phyloP scores from a whole-genome alignment of 30 jellyfish, hydroid and myxozoan genomes.

The Pseudorhiza aurosa region DNA sequence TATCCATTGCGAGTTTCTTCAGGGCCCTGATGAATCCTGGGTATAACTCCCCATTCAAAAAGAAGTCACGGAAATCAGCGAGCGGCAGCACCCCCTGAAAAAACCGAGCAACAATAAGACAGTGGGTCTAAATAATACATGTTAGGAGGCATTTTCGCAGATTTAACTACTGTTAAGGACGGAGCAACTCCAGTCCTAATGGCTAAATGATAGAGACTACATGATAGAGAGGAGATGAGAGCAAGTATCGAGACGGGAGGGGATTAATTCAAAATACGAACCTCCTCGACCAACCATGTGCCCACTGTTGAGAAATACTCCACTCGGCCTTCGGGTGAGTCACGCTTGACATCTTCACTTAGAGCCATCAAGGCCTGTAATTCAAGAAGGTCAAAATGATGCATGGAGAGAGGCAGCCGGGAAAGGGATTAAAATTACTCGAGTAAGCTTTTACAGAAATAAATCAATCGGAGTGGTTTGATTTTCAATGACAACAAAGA shows the following conservation, averaged over 20 bases:
- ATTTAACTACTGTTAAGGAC: no score
- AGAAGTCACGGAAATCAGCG: conserved; percentile 30
- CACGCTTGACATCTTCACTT: conserved; percentile 33
- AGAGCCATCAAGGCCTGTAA: conserved; percentile 47
- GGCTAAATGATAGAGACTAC: background rate
- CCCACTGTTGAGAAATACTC: conserved; percentile 50
- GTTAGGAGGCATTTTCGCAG: no score
- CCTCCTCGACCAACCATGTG: conserved; percentile 49
- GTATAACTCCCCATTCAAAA: conserved; percentile 46
- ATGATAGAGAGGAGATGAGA: background rate
- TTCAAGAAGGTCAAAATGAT: background rate
- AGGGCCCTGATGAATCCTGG: conserved; percentile 54
- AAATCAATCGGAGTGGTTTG: no score
- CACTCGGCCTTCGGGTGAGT: conserved; percentile 9
- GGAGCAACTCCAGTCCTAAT: no score
- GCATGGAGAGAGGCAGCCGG: no score
- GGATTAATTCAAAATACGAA: background rate
- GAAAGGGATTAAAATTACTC: no score
- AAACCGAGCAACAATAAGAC: no score
- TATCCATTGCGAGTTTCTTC: conserved; percentile 27
- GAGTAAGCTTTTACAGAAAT: no score
- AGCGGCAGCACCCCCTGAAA: conserved; percentile 28
- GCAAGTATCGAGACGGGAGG: background rate
- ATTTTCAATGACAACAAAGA: no score
- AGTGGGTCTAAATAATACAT: no score